Conservation (phyloP, 2,113 vertebrate genomes). For the Sorex fumeus region DNA sequence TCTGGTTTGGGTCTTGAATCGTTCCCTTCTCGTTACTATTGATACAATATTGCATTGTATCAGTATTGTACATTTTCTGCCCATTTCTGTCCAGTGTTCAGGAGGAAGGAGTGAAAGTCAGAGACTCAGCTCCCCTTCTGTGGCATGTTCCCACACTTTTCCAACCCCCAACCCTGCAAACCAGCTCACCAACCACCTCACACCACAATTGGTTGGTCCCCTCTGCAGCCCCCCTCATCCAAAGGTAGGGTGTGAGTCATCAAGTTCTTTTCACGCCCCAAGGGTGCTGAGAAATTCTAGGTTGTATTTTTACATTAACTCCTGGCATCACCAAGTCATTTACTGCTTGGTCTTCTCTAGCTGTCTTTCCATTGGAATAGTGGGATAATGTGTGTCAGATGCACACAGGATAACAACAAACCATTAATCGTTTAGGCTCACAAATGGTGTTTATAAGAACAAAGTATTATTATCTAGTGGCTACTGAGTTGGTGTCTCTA, state of each 20-base stretch:
- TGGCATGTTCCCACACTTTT: not conserved
- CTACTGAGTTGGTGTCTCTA: not conserved
- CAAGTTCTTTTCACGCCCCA: accelerated
- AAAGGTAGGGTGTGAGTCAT: too few relatives aligned
- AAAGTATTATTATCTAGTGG: constrained; percentile 35
- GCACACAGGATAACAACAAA: not conserved
- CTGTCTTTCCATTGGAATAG: not conserved
- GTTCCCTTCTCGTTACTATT: constrained; percentile 30
- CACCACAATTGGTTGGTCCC: not conserved
- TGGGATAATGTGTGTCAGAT: not conserved
- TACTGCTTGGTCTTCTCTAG: not conserved
- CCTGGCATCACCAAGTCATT: not conserved
- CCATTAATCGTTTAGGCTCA: not conserved
- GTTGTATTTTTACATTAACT: not conserved
- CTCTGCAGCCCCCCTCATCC: not conserved
- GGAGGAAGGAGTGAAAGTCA: not conserved
- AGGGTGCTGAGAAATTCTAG: not conserved
- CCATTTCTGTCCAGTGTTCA: not conserved
- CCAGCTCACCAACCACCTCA: not conserved
- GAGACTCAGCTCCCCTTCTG: accelerated
- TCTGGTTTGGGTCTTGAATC: not conserved
- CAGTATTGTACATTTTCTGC: not conserved
- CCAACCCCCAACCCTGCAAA: not conserved
- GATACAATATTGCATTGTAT: not conserved
- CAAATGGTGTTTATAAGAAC: not conserved